These are phyloP conservation scores for Physeter macrocephalus DNA, from an alignment of 2,113 vertebrate species.

Conservation along the genomic window DNA sequence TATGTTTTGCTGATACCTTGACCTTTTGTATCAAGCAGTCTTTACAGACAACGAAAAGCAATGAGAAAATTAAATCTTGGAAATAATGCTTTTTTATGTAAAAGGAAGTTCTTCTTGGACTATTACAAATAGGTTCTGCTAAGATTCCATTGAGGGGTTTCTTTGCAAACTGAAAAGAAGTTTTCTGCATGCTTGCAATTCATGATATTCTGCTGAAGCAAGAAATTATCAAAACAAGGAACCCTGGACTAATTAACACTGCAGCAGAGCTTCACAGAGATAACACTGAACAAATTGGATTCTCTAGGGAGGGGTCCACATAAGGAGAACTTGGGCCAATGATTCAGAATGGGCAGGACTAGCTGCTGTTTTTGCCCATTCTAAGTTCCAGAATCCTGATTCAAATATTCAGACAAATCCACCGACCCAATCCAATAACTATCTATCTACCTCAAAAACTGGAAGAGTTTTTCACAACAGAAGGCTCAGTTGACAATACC, in stretches of 20 bases:
- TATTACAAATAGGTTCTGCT: background rate
- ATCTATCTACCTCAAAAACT: background rate
- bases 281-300: background rate
- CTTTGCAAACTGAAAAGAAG: slow-evolving; percentile 25
- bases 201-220: background rate
- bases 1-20: slow-evolving; percentile 88
- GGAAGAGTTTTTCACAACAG: background rate
- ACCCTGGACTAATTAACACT: slow-evolving; percentile 11
- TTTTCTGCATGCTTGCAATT: background rate
- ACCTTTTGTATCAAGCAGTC: slow-evolving; percentile 83
- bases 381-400: background rate
- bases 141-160: background rate
- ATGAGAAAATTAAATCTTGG: slow-evolving; percentile 79
- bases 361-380: too few species aligned
- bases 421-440: background rate
- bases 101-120: slow-evolving; percentile 48
- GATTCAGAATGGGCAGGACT: background rate
- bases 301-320: background rate
- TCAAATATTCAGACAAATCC: background rate
- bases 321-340: background rate
- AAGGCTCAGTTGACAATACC: background rate
- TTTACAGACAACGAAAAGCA: slow-evolving; percentile 76
- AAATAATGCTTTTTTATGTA: slow-evolving; percentile 69
- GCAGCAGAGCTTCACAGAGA: background rate
- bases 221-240: slow-evolving; percentile 45